Evolutionary conservation across 2,888 invertebrate genomes (phyloP).

Genomic region (Oligia fasciuncula): DNA sequence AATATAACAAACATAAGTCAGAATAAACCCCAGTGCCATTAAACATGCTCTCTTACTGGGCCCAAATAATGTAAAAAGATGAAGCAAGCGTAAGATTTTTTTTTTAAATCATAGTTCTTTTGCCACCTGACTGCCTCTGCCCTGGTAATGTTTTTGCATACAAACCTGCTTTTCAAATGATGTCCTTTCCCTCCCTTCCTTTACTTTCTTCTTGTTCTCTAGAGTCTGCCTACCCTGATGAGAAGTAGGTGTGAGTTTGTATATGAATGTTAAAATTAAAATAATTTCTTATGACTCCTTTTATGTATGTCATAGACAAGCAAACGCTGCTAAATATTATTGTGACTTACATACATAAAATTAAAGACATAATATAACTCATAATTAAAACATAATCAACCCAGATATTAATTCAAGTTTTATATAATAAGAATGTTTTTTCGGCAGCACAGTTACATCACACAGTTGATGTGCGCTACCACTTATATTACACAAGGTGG

Average conservation of each 20-base stretch:
- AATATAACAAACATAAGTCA: neutral
- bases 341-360: conserved; percentile 9
- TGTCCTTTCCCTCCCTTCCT: neutral
- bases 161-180: neutral
- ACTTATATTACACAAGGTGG: conserved; percentile 64
- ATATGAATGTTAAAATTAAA: neutral
- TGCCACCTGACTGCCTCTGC: neutral
- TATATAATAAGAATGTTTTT: conserved; percentile 62
- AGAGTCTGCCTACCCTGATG: neutral
- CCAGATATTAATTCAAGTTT: conserved; percentile 42
- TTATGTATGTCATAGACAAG: neutral
- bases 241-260: neutral
- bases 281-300: neutral
- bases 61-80: neutral
- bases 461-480: conserved; percentile 47
- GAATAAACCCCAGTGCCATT: neutral
- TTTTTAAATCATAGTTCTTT: too few relatives aligned
- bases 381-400: conserved; percentile 32
- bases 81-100: neutral
- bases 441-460: conserved; percentile 56
- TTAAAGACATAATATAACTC: neutral
- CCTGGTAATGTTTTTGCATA: neutral
- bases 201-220: neutral
- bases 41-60: neutral
- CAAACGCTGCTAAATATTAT: neutral